Conservation (phyloP, 2,113 vertebrate species). For the Colaptes auratus region DNA sequence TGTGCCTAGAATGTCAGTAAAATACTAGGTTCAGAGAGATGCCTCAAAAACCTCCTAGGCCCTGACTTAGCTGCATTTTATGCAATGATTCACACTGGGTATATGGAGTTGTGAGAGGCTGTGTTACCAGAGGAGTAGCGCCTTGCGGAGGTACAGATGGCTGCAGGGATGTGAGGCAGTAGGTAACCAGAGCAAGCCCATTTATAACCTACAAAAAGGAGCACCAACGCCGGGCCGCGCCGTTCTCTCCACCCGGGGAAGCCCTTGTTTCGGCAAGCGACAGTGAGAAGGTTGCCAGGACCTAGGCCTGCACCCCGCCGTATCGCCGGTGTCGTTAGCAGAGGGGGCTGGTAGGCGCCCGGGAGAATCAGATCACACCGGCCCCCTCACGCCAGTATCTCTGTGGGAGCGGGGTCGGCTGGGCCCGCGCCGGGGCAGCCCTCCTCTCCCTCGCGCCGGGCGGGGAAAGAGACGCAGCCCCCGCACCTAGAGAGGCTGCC, state of each 20-base stretch:
- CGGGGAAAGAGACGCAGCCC: not conserved
- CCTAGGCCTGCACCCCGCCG: not conserved
- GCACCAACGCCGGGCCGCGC: not conserved
- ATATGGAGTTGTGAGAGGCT: rapidly evolving
- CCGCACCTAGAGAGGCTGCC: not conserved
- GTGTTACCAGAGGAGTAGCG: not conserved
- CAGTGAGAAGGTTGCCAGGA: not conserved
- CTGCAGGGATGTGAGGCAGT: not conserved
- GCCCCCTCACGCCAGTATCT: not conserved
- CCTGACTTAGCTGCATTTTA: rapidly evolving
- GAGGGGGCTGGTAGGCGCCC: not conserved
- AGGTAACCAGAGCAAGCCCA: not conserved
- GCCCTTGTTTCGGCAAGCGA: not conserved
- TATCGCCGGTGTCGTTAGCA: not conserved
- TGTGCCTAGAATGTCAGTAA: not conserved
- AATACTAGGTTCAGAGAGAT: not conserved
- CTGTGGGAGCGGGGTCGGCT: not conserved
- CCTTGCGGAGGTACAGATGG: not conserved
- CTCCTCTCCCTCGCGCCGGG: not conserved
- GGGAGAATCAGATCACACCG: not conserved
- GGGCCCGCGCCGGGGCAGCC: not conserved
- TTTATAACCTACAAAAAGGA: not conserved
- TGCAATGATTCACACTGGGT: rapidly evolving
- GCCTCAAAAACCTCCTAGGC: not conserved
- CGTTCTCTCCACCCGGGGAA: not conserved